phyloP scores from a whole-genome alignment of 2,113 vertebrate genomes.

The Megaceryle maxima region DNA sequence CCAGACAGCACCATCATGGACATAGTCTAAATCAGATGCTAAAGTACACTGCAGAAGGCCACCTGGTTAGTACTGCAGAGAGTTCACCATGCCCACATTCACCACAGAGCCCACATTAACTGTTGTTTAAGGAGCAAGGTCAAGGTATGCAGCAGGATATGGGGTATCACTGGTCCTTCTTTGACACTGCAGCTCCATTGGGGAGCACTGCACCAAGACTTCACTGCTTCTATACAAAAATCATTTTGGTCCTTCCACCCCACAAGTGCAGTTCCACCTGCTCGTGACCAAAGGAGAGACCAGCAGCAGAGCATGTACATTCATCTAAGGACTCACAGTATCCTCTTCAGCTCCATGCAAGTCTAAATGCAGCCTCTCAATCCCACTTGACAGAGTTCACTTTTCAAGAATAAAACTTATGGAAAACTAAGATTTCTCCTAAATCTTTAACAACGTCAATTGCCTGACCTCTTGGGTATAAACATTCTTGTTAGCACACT shows the following conservation, averaged over 20 bases:
- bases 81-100: not conserved
- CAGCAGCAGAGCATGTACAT: accelerated
- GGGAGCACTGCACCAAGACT: not conserved
- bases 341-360: accelerated
- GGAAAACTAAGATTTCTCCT: not conserved
- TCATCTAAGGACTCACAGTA: not conserved
- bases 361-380: not conserved
- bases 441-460: not conserved
- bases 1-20: not conserved
- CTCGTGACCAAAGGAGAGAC: accelerated
- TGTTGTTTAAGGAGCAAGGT: accelerated
- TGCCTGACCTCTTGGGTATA: not conserved
- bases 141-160: accelerated
- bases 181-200: not conserved
- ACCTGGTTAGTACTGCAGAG: accelerated
- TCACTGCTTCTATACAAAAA: not conserved
- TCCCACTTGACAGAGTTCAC: not conserved
- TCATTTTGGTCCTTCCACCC: not conserved
- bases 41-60: not conserved
- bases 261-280: too few relatives aligned
- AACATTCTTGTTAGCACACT: not conserved
- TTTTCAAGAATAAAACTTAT: not conserved
- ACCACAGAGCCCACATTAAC: not conserved
- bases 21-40: not conserved
- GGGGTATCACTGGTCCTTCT: not conserved